Conservation (phyloP, 23 tunicate species). For the Halocynthia roretzi region DNA sequence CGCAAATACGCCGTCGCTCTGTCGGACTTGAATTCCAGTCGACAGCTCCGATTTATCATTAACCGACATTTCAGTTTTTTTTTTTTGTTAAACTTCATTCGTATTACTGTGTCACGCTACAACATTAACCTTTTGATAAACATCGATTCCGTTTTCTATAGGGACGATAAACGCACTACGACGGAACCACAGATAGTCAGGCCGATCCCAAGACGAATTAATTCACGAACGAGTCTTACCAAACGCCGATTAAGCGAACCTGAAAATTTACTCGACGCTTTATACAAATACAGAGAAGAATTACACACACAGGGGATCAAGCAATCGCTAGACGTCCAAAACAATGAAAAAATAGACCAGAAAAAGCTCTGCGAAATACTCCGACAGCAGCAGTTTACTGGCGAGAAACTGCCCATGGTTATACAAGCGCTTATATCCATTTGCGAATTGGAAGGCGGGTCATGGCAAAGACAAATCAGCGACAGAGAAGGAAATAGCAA, state of each 20-base stretch:
- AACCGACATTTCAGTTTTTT: too few species aligned
- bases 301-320: background rate
- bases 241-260: slow-evolving; percentile 4
- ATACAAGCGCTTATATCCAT: slow-evolving; percentile 8
- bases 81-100: too few species aligned
- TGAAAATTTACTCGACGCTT: slow-evolving; percentile 12
- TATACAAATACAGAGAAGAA: slow-evolving; percentile 12
- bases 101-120: too few species aligned
- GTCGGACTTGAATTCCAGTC: too few species aligned
- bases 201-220: too few species aligned
- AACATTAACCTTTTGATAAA: too few species aligned
- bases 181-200: background rate
- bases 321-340: background rate
- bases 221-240: background rate
- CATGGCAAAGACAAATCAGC: slow-evolving; percentile 10
- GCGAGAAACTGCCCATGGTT: slow-evolving; percentile 6
- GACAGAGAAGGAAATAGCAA: background rate
- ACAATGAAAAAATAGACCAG: slow-evolving; percentile 1
- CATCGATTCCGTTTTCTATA: too few species aligned
- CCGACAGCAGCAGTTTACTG: background rate
- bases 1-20: too few species aligned
- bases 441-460: slow-evolving; percentile 5
- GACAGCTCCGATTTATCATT: too few species aligned
- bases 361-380: slow-evolving; percentile 4
- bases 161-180: background rate